Evolutionary conservation across 2,888 invertebrate species (phyloP).

Genomic region (Sialis fuliginosa): DNA sequence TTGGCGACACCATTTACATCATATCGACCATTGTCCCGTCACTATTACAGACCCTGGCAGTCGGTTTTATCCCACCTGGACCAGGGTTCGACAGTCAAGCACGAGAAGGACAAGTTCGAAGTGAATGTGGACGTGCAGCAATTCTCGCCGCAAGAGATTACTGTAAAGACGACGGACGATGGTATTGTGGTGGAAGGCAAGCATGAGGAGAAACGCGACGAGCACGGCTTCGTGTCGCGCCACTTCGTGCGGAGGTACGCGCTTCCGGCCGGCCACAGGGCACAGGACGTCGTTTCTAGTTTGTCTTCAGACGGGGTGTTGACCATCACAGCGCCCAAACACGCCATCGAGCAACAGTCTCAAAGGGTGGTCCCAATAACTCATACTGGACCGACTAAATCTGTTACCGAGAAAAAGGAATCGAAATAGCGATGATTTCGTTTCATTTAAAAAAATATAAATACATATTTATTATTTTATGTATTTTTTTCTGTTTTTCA

Average conservation of each 20-base stretch:
- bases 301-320: constrained; percentile 29
- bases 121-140: constrained; percentile 49
- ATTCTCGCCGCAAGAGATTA: constrained; percentile 48
- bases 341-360: neutral
- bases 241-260: constrained; percentile 46
- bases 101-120: constrained; percentile 48
- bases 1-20: constrained; percentile 27
- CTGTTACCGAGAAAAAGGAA: neutral
- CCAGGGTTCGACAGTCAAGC: constrained; percentile 45
- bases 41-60: constrained; percentile 50
- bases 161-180: constrained; percentile 49
- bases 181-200: constrained; percentile 45
- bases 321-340: constrained; percentile 26
- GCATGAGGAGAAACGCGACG: constrained; percentile 59
- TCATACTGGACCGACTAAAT: constrained; percentile 5
- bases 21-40: constrained; percentile 10
- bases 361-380: constrained; percentile 2
- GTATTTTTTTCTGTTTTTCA: too few relatives aligned
- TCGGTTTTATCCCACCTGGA: constrained; percentile 37
- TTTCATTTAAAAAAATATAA: too few relatives aligned
- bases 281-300: constrained; percentile 24
- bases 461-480: too few relatives aligned
- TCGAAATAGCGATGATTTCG: too few relatives aligned
- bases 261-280: constrained; percentile 26
- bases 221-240: constrained; percentile 52